Evolutionary conservation across 1,140 invertebrate species (phyloP).

Genomic region (Apis laboriosa): DNA sequence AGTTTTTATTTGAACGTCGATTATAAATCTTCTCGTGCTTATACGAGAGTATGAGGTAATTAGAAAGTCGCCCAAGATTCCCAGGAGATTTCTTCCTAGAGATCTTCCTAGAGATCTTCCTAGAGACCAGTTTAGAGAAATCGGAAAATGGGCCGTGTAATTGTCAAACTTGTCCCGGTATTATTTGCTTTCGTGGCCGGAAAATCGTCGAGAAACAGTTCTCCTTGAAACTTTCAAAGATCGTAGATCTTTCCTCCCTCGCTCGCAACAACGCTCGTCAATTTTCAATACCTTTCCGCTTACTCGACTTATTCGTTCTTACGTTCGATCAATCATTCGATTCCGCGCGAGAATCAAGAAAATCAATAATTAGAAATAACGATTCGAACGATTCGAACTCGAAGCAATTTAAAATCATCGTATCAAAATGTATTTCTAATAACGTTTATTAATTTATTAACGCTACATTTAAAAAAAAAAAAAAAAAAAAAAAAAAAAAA

Average conservation of each 20-base stretch:
- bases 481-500: too few relatives aligned
- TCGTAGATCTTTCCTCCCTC: background rate
- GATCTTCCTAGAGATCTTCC: too few relatives aligned
- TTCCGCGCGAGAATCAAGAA: background rate
- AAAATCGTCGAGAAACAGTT: slow-evolving; percentile 29
- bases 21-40: background rate
- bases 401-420: too few relatives aligned
- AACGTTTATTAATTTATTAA: too few relatives aligned
- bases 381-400: too few relatives aligned
- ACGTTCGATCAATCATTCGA: background rate
- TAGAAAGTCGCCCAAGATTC: background rate
- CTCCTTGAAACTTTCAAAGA: background rate
- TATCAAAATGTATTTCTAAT: too few relatives aligned
- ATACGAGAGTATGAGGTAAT: background rate
- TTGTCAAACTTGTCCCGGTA: slow-evolving; percentile 25
- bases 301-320: background rate
- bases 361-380: background rate
- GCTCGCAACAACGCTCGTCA: background rate
- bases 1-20: background rate
- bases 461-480: too few relatives aligned
- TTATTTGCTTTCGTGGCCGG: slow-evolving; percentile 38
- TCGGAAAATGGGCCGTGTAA: slow-evolving; percentile 48
- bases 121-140: background rate
- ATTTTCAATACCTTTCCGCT: background rate
- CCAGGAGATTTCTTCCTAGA: background rate